Base-by-base conservation (phyloP, 2,888 invertebrate species). In the Trissonchulus latispiculum region DNA sequence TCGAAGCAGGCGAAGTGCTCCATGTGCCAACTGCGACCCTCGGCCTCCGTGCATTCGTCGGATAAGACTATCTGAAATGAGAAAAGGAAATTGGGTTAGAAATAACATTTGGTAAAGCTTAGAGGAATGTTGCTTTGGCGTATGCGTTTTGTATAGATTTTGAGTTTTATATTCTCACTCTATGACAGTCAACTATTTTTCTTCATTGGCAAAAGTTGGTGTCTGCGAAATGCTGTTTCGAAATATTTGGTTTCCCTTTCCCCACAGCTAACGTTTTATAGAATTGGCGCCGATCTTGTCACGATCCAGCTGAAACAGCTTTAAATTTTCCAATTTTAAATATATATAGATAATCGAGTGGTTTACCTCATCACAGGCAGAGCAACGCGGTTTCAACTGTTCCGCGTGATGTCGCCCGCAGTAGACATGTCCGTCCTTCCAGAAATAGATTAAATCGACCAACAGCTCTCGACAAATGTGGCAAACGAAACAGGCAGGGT, bases 1-100 rank as follows among this genome's bases (percentile, higher is more conserved):
- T 95, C 94, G 76, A 92, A 90, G 84, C 97, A 99, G n/a, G 93
- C 92, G 83, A 99, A 99, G 86, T 99, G 97, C 81, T 93, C 91
- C 93, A 97, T 95, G 86, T 97, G 97, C 96, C 96, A 99, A 70
- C 95, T 95, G 77, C 94, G 88, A 18, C 96, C 96, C 84, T 99
- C 97, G 0, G 97, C 97, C 85, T 99, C 97, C n/a, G 97, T 97
- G 86, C 97, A 99, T 86, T 99, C 97, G 85, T 97, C 96, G 8
- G 96, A 94, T 77, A 97, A 89, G 81, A 97, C 97, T 78, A 97
- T 93, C 93, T 95, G 88, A 66, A 84, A 85, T 78, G 80, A 79
- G 79, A 75, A 76, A 75, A 72, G 1, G 72, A 32, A 75, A 74
- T 28, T 75, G 71, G 23, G 36, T 1, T 76, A 33, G 1, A 48